A percentile compares a stretch with the other conserved stretches of the same genome.
Evolutionary conservation across 2,113 vertebrate species (phyloP).

Genomic region (Mus musculus): DNA sequence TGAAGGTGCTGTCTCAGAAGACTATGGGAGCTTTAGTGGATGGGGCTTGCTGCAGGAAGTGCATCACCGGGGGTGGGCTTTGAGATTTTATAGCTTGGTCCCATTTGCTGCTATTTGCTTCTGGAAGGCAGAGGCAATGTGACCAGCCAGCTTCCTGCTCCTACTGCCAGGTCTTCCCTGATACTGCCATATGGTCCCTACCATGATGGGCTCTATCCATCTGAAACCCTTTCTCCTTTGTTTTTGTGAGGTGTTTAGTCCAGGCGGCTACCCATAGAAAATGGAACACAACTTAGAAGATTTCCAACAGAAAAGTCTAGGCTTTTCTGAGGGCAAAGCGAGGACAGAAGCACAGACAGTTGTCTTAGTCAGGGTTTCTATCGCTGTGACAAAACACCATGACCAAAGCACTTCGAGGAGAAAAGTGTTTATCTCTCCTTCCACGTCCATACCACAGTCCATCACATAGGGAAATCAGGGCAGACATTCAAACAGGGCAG

Average conservation of each 20-base stretch:
- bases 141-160: background rate
- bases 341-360: background rate
- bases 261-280: background rate
- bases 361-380: background rate
- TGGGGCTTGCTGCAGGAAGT: background rate
- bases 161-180: background rate
- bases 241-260: background rate
- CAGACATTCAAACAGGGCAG: background rate
- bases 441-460: background rate
- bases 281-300: background rate
- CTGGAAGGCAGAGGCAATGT: background rate
- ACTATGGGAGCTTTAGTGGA: background rate
- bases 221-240: background rate
- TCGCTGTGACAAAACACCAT: background rate
- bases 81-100: background rate
- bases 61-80: background rate
- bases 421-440: background rate
- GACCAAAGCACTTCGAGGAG: background rate
- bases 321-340: conserved; percentile 28
- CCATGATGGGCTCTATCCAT: background rate
- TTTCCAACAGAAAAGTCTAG: background rate
- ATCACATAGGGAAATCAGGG: background rate
- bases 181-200: background rate
- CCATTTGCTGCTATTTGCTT: background rate
- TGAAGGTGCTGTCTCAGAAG: background rate